phyloP scores from a whole-genome alignment of 2,888 invertebrate species.

The Drosophila demipolita region DNA sequence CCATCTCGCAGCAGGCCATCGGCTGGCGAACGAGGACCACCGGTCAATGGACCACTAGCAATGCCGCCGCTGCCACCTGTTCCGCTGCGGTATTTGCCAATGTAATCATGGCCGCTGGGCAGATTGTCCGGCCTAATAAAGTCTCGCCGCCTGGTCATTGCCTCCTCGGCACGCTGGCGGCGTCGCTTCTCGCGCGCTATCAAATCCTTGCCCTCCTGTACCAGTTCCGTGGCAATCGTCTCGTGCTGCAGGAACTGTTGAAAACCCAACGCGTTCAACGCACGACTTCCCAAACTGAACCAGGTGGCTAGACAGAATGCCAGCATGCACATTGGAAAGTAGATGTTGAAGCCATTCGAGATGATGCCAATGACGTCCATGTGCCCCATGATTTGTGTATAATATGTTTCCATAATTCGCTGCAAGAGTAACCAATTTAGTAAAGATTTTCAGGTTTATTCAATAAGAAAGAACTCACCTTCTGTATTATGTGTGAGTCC shows the following conservation, averaged over 20 bases:
- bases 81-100: slow-evolving; percentile 74
- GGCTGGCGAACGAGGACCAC: slow-evolving; percentile 71
- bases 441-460: too few relatives aligned
- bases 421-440: slow-evolving; percentile 18
- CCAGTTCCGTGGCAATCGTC: slow-evolving; percentile 95
- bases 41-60: slow-evolving; percentile 23
- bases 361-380: slow-evolving; percentile 99
- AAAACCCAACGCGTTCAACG: slow-evolving; percentile 96
- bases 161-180: slow-evolving; percentile 92
- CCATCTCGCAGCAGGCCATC: slow-evolving; percentile 91
- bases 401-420: slow-evolving; percentile 94
- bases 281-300: slow-evolving; percentile 95
- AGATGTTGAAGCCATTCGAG: slow-evolving; percentile 99
- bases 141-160: slow-evolving; percentile 88
- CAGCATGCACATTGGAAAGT: slow-evolving; percentile 98
- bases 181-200: slow-evolving; percentile 94
- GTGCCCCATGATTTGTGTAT: slow-evolving; percentile 99
- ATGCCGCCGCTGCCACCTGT: slow-evolving; percentile 27
- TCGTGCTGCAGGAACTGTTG: slow-evolving; percentile 99
- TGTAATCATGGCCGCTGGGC: slow-evolving; percentile 66
- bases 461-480: slow-evolving; percentile 64
- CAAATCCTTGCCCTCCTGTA: slow-evolving; percentile 96
- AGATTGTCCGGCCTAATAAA: slow-evolving; percentile 64
- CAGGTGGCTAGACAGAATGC: slow-evolving; percentile 97
- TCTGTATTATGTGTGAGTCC: slow-evolving; percentile 96